Conservation (phyloP, 2,888 invertebrate species). For the Ypsolopha scabrella region DNA sequence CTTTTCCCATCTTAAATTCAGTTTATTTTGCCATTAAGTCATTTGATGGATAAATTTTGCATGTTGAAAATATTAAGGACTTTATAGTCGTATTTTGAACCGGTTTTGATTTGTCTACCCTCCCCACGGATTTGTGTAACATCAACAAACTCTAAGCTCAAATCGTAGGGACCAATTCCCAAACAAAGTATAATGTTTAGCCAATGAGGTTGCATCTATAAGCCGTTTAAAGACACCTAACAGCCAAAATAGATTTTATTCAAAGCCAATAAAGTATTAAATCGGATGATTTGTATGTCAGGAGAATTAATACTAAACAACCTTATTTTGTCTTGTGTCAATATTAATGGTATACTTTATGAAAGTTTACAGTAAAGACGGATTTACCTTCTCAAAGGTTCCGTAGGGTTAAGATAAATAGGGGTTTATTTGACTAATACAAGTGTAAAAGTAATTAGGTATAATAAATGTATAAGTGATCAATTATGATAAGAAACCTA, state of each 20-base stretch:
- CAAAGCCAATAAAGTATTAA: too few relatives aligned
- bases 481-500: too few relatives aligned
- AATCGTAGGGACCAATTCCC: too few relatives aligned
- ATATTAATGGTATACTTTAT: slow-evolving; percentile 34
- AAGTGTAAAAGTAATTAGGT: too few relatives aligned
- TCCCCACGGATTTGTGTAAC: slow-evolving; percentile 10
- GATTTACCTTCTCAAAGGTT: neutral
- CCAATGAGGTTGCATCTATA: too few relatives aligned
- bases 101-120: slow-evolving; percentile 22
- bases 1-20: slow-evolving; percentile 39
- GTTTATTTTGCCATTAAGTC: slow-evolving; percentile 53
- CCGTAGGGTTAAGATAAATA: neutral
- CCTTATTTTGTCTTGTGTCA: slow-evolving; percentile 27
- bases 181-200: too few relatives aligned
- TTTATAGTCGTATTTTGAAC: slow-evolving; percentile 26
- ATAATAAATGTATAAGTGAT: too few relatives aligned
- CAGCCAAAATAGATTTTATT: too few relatives aligned
- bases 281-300: slow-evolving; percentile 24
- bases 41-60: slow-evolving; percentile 43
- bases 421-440: neutral
- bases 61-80: slow-evolving; percentile 24
- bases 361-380: neutral
- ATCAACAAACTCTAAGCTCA: too few relatives aligned
- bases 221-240: too few relatives aligned
- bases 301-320: slow-evolving; percentile 6